phyloP scores from a whole-genome alignment of 35 echinoderm and acorn worm species.

The Acanthaster planci region DNA sequence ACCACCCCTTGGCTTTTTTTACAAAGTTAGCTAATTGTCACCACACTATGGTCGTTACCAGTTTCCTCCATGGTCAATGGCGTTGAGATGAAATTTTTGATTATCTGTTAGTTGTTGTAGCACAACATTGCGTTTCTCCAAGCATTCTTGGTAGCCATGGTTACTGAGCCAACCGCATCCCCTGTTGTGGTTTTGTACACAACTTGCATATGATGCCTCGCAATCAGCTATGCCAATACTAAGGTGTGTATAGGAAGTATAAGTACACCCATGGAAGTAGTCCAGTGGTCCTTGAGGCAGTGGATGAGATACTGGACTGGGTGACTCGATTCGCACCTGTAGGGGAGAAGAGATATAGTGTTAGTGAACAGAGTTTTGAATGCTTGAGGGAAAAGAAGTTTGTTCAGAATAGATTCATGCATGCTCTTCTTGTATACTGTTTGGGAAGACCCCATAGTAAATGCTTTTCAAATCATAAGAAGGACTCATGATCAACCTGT shows the following conservation, averaged over 20 bases:
- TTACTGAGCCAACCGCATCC: conserved; percentile 36
- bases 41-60: not conserved
- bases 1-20: no score
- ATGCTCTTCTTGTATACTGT: no score
- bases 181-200: not conserved
- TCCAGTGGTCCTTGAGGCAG: conserved; percentile 14
- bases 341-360: not conserved
- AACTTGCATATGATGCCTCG: conserved; percentile 36
- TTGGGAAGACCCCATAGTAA: no score
- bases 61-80: not conserved
- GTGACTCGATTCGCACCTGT: not conserved
- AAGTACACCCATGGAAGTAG: conserved; percentile 28
- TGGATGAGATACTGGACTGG: not conserved
- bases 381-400: no score
- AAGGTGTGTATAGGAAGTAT: conserved; percentile 22
- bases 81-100: not conserved
- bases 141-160: conserved; percentile 34
- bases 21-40: no score
- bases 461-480: no score
- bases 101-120: not conserved
- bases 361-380: no score
- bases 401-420: no score
- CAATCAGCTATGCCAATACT: conserved; percentile 25
- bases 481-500: no score
- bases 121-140: not conserved